Evolutionary conservation across 2,113 vertebrate species (phyloP), one percentile per base, ranked within the genome.

Genomic region (Hydropotes inermis): DNA sequence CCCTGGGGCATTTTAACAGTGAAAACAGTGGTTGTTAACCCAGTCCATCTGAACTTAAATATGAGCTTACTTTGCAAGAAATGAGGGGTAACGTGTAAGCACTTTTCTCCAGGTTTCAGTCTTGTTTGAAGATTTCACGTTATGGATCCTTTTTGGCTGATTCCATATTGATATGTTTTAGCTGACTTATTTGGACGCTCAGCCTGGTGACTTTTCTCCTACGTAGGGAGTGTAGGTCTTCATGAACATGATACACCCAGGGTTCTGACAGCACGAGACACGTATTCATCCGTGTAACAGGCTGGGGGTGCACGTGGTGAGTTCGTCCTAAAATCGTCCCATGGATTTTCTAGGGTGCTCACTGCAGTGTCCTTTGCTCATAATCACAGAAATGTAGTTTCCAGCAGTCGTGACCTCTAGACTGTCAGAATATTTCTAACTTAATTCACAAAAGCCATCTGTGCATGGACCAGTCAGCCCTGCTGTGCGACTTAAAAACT

Each of bases 11-110:
- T 99, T 99, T 99, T 99, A 99, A 99, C 99, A 99, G 99, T 99
- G 98, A 99, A 99, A 99, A 99, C 99, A 98, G 99, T 98, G 98
- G 99, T 99, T 99, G 98, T 98, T 99, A 99, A 99, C 99, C 98
- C 87, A 39, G 98, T 97, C 98, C 98, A 98, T 99, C 98, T 99
- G 98, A 99, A 98, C 97, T 99, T 99, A 98, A 98, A 98, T 98
- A 98, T 98, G 97, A 99, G 98, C 98, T 98, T 99, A 98, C 98
- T 98, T 98, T 98, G 98, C 98, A 98, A 99, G 98, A 99, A 99
- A 98, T 98, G 98, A 98, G 97, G 98, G 97, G 97, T 98, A 98
- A 97, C 97, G 82, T 99, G 98, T 98, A 97, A 98, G 97, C 97
- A 97, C 87, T 30, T 98, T 98, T 98, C 97, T 98, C 97, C 98